A percentile compares a stretch with the other conserved stretches of the same genome.
Evolutionary conservation across 2,797 vertebrate species (phyloP).

Genomic region (Alauda arvensis): DNA sequence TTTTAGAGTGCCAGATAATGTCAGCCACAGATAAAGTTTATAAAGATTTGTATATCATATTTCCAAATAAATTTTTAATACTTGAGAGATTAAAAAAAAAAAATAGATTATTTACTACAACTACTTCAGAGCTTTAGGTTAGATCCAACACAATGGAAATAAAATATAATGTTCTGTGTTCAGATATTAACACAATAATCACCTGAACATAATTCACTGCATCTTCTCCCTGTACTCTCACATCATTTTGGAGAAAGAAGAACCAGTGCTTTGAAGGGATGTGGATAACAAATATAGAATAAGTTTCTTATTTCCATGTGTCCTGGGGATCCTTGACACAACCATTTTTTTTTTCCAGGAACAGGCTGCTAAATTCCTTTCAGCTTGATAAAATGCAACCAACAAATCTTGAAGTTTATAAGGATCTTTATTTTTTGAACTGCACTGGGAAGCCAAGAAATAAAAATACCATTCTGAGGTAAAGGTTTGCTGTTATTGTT

Average conservation of each 20-base stretch:
- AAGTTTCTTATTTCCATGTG: not conserved
- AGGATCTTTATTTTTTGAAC: not conserved
- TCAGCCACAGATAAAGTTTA: not conserved
- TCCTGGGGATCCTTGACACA: not conserved
- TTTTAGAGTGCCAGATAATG: not conserved
- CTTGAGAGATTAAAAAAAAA: not conserved
- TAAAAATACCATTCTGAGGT: not conserved
- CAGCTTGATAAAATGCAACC: not conserved
- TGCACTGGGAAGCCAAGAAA: not conserved
- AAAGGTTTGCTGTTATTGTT: not conserved
- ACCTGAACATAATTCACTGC: not conserved
- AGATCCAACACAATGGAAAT: not conserved
- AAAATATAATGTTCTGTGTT: not conserved
- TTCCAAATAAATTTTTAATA: not conserved
- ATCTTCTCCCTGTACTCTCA: not conserved
- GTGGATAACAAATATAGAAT: not conserved
- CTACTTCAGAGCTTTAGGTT: not conserved
- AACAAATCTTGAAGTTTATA: not conserved
- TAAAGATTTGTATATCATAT: not conserved
- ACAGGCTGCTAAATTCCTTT: not conserved
- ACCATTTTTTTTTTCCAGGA: conserved; percentile 19
- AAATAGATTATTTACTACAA: not conserved
- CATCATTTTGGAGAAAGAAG: not conserved
- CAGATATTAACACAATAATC: not conserved
- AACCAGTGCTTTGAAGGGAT: not conserved